A percentile compares a stretch with the other conserved stretches of the same genome.
Evolutionary conservation across 1,140 invertebrate species (phyloP).

Genomic region (Agrilus planipennis): DNA sequence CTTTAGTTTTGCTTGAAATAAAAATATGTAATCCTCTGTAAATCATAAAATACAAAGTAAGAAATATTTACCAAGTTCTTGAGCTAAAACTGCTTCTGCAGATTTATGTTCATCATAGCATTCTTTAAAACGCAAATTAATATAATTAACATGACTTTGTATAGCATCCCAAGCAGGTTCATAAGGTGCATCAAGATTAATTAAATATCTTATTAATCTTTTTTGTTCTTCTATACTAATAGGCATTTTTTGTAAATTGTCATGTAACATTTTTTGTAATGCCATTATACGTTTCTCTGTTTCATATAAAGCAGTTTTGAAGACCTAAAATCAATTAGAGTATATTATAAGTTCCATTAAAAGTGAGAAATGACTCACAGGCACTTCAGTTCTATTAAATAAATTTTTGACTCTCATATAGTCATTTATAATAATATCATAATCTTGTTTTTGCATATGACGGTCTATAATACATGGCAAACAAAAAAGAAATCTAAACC

Average conservation of each 20-base stretch:
- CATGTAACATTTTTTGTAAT: conserved; percentile 67
- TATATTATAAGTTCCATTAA: neutral
- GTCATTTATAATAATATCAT: conserved; percentile 96
- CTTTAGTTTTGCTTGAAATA: conserved; percentile 13
- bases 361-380: conserved; percentile 41
- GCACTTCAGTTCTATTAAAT: conserved; percentile 89
- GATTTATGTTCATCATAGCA: conserved; percentile 46
- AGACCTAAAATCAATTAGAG: conserved; percentile 41
- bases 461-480: conserved; percentile 87
- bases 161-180: conserved; percentile 93
- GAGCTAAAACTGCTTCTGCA: conserved; percentile 33
- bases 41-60: neutral
- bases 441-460: conserved; percentile 89
- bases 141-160: conserved; percentile 62
- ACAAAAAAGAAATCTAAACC: conserved; percentile 89
- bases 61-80: conserved; percentile 15
- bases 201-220: conserved; percentile 69
- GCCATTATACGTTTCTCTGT: conserved; percentile 79
- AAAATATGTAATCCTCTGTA: neutral
- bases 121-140: conserved; percentile 51
- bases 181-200: conserved; percentile 58
- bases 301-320: conserved; percentile 77
- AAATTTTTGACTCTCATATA: conserved; percentile 92
- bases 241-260: conserved; percentile 78
- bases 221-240: conserved; percentile 88